Evolutionary conservation across 1,140 invertebrate genomes (phyloP), one percentile per base, ranked within the genome.

Genomic region (Sipha flava): DNA sequence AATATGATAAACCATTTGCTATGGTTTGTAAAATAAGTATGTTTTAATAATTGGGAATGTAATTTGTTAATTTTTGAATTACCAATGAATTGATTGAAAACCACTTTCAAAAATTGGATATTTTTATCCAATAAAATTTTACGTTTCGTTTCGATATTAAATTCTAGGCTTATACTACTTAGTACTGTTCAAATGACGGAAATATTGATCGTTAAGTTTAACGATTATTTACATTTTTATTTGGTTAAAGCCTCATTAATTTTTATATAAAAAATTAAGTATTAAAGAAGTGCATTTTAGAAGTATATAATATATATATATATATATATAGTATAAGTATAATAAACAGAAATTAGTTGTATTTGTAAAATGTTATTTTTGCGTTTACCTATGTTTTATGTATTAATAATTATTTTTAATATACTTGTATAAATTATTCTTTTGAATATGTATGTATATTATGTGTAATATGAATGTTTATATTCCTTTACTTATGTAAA

Each of bases 61-160:
- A 54, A 52, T 54, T 73, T 57, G 37, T 75, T 57, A 57, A 75
- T 57, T 54, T 75, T 34, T 1, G 6, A 57, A 5, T 18, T 40
- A 6, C 21, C n/a, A 0, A 52, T 18, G 0, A 75, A 40, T 75
- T 75, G 16, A 75, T 75, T 21, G 49, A 54, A 23, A 75, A 57
- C 21, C 47, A 37, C 10, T 52, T 54, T 21, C 29, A n/a, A 2
- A 26, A 7, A 52, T 9, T 37, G 31, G 10, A 52, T 54, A 49
- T 75, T 54, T 52, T 54, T 52, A 57, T 14, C 21, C 72, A 37
- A 75, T 75, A 75, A 54, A 57, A 75, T 75, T 57, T 75, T 40
- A 75, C 5, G 49, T 75, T 54, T 26, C 14, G 31, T 37, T 75
- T 54, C 29, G 29, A 54, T 73, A 73, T 73, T 73, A 73, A 54